Evolutionary conservation across 2,888 invertebrate species (phyloP), one percentile per base, ranked within the genome.

Genomic region (Diarsia mendica): DNA sequence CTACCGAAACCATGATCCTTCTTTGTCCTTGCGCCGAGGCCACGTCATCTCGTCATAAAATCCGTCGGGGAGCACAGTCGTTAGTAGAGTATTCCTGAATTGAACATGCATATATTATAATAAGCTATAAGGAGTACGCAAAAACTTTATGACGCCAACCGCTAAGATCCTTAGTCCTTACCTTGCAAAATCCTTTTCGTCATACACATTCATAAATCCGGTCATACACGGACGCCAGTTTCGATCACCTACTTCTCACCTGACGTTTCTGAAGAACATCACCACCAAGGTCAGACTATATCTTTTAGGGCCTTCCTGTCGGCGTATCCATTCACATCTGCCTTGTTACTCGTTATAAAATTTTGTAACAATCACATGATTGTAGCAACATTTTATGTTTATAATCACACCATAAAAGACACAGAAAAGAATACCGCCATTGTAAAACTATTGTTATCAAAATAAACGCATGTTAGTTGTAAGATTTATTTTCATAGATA

Each of bases 401-500:
- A 44, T 63, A 44, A n/a, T 44, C 55, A 4, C 13, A 23, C 49
- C 55, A 77, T 78, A 78, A 72, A 77, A 65, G n/a, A 51, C 5
- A 72, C 23, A 65, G 20, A 77, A 78, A 77, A 58, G 3, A n/a
- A 39, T 48, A 65, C 33, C 39, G 65, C 58, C 51, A 9, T 65
- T 4, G 9, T 44, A 51, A 11, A 77, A 65, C 72, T 64, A 55
- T 64, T 78, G 58, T 77, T 77, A 77, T 79, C 79, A 79, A 79
- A 72, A 48, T 60, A 65, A 58, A 58, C 64, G 49, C 20, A 20
- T 51, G 64, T 79, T 58, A 46, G 33, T 72, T 72, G 33, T 20
- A 18, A 77, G 49, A 72, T 72, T 72, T 65, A 72, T 51, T 79
- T 79, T 20, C 13, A 23, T 28, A 78, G 72, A 78, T 78, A 58